phyloP scores from a whole-genome alignment of 2,888 invertebrate genomes.

The Diabrotica balteata region DNA sequence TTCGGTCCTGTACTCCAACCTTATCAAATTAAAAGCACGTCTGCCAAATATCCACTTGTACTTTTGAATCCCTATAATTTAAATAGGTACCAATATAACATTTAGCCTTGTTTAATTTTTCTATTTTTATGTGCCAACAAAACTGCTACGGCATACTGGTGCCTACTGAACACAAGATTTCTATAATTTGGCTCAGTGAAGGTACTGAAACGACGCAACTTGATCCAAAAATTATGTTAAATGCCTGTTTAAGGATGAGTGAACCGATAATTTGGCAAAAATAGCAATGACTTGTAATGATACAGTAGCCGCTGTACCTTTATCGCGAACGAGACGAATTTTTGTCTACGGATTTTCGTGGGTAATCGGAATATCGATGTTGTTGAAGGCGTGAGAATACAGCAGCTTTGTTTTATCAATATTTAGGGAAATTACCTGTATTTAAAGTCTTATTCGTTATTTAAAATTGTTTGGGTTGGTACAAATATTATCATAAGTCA shows the following conservation, averaged over 20 bases:
- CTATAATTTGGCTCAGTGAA: conserved; percentile 32
- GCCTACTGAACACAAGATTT: conserved; percentile 25
- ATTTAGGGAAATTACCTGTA: no score
- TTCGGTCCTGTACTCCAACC: not conserved
- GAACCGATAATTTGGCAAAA: conserved; percentile 52
- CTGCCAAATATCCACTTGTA: conserved; percentile 2
- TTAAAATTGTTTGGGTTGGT: no score
- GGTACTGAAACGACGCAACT: conserved; percentile 14
- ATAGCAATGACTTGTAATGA: conserved; percentile 53
- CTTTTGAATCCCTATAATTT: conserved; percentile 13
- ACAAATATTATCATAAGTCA: no score
- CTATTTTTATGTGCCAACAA: conserved; percentile 29
- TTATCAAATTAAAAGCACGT: conserved; percentile 5
- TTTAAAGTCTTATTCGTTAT: no score
- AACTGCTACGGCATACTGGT: conserved; percentile 23
- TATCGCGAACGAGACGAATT: conserved; percentile 10
- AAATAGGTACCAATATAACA: conserved; percentile 33
- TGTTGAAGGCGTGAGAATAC: conserved; percentile 10
- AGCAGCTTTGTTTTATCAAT: not conserved
- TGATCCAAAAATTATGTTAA: conserved; percentile 51
- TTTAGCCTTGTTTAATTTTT: conserved; percentile 33
- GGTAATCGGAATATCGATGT: conserved; percentile 5
- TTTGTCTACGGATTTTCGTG: conserved; percentile 6
- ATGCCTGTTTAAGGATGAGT: conserved; percentile 47
- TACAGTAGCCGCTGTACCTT: conserved; percentile 47